Percentiles rank a stretch among this genome's conserved stretches.
Conservation (phyloP, 1,140 invertebrate genomes). For the Caerostris darwini region DNA sequence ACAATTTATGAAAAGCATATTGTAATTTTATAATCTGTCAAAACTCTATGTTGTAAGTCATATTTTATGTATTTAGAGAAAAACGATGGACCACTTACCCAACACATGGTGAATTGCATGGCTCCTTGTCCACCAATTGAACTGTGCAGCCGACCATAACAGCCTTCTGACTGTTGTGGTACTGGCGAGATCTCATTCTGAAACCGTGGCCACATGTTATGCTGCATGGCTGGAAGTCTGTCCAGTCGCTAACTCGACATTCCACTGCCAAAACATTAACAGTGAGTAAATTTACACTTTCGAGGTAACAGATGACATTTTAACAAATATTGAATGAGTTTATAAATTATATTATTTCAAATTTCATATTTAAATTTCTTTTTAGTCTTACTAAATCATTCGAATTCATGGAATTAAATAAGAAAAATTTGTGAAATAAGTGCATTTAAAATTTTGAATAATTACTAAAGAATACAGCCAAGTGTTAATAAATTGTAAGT, state of each 20-base stretch:
- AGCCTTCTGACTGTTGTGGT: constrained; percentile 78
- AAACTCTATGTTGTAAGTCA: background rate
- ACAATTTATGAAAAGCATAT: no score
- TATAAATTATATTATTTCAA: no score
- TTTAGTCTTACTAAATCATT: no score
- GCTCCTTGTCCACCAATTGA: constrained; percentile 78
- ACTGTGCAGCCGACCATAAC: constrained; percentile 75
- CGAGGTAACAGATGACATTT: no score
- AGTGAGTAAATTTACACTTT: no score
- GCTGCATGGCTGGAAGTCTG: constrained; percentile 84
- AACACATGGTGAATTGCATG: constrained; percentile 78
- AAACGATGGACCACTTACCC: constrained; percentile 73
- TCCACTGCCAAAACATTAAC: constrained; percentile 78
- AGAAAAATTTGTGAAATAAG: no score
- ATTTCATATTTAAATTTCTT: no score
- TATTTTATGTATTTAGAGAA: background rate
- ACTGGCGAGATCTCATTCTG: constrained; percentile 81
- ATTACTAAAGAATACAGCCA: no score
- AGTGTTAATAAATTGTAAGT: no score
- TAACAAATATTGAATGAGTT: no score
- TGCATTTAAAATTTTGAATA: no score
- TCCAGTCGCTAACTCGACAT: constrained; percentile 84
- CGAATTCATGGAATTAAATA: no score
- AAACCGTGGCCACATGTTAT: constrained; percentile 84
- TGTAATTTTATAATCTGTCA: background rate